A percentile compares a stretch with the other conserved stretches of the same genome.
phyloP scores from a whole-genome alignment of 2,888 invertebrate genomes.

The Tanytarsus gracilentus region DNA sequence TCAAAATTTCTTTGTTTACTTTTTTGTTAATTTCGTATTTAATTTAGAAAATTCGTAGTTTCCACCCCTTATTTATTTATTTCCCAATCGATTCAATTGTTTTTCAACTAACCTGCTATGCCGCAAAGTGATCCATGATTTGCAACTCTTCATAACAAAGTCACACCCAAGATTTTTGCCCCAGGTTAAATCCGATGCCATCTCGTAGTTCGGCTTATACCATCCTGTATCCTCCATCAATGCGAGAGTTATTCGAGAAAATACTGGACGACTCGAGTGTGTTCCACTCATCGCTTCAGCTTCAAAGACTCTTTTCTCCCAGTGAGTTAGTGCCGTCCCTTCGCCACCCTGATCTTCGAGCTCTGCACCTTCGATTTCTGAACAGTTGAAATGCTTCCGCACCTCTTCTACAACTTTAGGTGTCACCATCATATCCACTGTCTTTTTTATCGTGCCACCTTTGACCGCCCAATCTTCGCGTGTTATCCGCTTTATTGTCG shows the following conservation, averaged over 20 bases:
- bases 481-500: constrained; percentile 69
- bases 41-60: too few species aligned
- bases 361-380: constrained; percentile 86
- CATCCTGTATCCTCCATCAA: constrained; percentile 98
- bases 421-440: constrained; percentile 81
- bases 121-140: constrained; percentile 85
- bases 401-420: constrained; percentile 82
- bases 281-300: constrained; percentile 99
- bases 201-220: constrained; percentile 85
- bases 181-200: constrained; percentile 84
- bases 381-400: constrained; percentile 78
- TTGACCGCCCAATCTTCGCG: constrained; percentile 68
- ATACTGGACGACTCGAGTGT: constrained; percentile 95
- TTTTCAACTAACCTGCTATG: constrained; percentile 23
- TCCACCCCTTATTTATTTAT: too few species aligned
- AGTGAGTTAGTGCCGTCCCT: constrained; percentile 94
- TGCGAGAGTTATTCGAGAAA: constrained; percentile 89
- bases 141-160: constrained; percentile 91
- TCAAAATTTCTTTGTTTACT: constrained; percentile 11
- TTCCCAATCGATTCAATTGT: too few species aligned
- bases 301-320: constrained; percentile 98
- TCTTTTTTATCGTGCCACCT: constrained; percentile 62
- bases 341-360: constrained; percentile 97
- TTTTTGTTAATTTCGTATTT: too few species aligned
- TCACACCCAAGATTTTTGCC: constrained; percentile 84